A percentile compares a stretch with the other conserved stretches of the same genome.
phyloP scores from a whole-genome alignment of 2,113 vertebrate genomes.

The Thalassoma bifasciatum region DNA sequence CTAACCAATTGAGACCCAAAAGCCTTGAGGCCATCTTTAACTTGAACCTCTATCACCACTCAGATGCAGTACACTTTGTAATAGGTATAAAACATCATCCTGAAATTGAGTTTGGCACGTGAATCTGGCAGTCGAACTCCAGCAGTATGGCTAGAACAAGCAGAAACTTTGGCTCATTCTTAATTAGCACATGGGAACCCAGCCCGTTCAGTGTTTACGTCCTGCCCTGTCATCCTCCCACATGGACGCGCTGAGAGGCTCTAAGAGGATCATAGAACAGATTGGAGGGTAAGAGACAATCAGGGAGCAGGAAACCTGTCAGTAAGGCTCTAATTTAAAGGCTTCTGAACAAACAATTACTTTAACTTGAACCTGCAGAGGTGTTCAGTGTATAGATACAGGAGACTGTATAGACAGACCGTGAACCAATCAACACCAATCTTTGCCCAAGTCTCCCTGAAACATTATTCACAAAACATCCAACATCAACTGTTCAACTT shows the following conservation, averaged over 20 bases:
- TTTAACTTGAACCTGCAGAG: slow-evolving; percentile 61
- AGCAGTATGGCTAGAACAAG: not conserved
- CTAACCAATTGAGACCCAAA: too few species aligned
- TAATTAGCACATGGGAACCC: not conserved
- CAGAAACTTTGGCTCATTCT: not conserved
- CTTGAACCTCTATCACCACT: too few species aligned
- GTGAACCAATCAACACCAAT: not conserved
- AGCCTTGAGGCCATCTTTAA: too few species aligned
- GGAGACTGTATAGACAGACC: not conserved
- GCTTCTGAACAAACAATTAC: slow-evolving; percentile 42
- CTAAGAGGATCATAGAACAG: slow-evolving; percentile 72
- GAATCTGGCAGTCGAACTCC: not conserved
- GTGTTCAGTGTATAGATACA: slow-evolving; percentile 9
- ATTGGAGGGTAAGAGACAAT: slow-evolving; percentile 51
- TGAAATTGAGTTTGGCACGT: not conserved
- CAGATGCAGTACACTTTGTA: not conserved
- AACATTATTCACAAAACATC: slow-evolving; percentile 23
- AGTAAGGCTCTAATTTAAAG: slow-evolving; percentile 50
- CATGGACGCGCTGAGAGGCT: slow-evolving; percentile 54
- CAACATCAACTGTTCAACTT: slow-evolving; percentile 59
- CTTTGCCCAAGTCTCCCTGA: slow-evolving; percentile 5
- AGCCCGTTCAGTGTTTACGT: slow-evolving; percentile 18
- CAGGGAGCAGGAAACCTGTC: slow-evolving; percentile 47
- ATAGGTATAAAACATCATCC: not conserved
- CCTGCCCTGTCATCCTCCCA: slow-evolving; percentile 55